Evolutionary conservation across 2,888 invertebrate genomes (phyloP).

Genomic region (Pseudanteris insignis): DNA sequence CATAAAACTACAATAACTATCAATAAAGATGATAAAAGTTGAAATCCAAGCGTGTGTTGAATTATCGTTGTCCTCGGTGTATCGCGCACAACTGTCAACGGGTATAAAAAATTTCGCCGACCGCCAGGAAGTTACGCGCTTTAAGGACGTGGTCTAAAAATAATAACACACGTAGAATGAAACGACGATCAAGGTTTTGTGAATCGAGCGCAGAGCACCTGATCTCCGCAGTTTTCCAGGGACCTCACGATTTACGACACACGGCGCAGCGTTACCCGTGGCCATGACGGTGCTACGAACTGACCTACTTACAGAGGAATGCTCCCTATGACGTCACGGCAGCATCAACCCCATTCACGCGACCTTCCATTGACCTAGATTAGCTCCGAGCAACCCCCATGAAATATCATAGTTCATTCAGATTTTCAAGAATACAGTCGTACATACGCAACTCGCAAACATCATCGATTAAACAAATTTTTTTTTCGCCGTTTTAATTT

Average conservation of each 20-base stretch:
- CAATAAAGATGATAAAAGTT: not conserved
- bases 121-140: no score
- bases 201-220: slow-evolving; percentile 24
- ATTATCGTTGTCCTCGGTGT: no score
- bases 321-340: slow-evolving; percentile 61
- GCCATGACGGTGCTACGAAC: slow-evolving; percentile 57
- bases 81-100: no score
- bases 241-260: slow-evolving; percentile 46
- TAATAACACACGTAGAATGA: slow-evolving; percentile 2
- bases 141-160: not conserved
- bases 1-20: slow-evolving; percentile 9
- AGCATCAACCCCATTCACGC: slow-evolving; percentile 62
- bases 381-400: slow-evolving; percentile 49
- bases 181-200: slow-evolving; percentile 35
- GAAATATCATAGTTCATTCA: slow-evolving; percentile 64
- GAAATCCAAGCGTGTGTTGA: no score
- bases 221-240: slow-evolving; percentile 35
- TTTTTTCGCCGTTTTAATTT: no score
- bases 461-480: no score
- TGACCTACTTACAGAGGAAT: slow-evolving; percentile 61
- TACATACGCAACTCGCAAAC: no score
- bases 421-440: slow-evolving; percentile 44
- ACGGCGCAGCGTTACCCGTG: slow-evolving; percentile 51
- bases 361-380: slow-evolving; percentile 60
- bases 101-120: no score